Evolutionary conservation across 2,888 invertebrate genomes (phyloP).

Genomic region (Dasysyrphus tricinctus): DNA sequence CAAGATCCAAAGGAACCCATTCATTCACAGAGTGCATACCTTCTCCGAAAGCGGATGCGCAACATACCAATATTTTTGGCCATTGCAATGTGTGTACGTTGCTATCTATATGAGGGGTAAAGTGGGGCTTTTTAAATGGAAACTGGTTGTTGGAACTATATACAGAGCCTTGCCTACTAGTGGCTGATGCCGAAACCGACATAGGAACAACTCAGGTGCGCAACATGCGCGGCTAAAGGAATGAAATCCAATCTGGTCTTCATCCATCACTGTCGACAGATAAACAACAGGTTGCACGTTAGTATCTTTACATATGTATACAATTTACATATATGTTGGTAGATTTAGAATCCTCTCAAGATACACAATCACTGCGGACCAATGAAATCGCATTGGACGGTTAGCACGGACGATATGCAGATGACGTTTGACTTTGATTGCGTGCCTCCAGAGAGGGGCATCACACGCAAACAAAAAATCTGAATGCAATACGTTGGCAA

Average conservation of each 20-base stretch:
- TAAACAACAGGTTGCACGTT: slow-evolving; percentile 72
- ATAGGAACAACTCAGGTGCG: slow-evolving; percentile 51
- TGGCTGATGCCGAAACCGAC: slow-evolving; percentile 18
- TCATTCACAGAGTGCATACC: slow-evolving; percentile 60
- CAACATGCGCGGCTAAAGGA: slow-evolving; percentile 29
- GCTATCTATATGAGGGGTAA: neutral
- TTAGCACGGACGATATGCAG: slow-evolving; percentile 54
- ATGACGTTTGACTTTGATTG: slow-evolving; percentile 71
- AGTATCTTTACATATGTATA: slow-evolving; percentile 19
- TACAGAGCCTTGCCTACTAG: slow-evolving; percentile 36
- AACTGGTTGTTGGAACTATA: slow-evolving; percentile 67
- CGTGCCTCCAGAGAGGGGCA: slow-evolving; percentile 43
- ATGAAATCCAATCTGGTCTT: slow-evolving; percentile 62
- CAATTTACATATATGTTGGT: slow-evolving; percentile 49
- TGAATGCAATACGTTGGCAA: slow-evolving; percentile 18
- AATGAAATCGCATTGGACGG: slow-evolving; percentile 56
- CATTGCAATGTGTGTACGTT: slow-evolving; percentile 6
- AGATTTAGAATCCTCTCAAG: slow-evolving; percentile 39
- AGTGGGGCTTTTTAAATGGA: neutral
- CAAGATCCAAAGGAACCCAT: slow-evolving; percentile 41
- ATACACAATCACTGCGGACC: slow-evolving; percentile 49
- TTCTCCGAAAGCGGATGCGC: slow-evolving; percentile 68
- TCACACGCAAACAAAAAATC: neutral
- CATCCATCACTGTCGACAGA: slow-evolving; percentile 75
- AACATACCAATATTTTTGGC: slow-evolving; percentile 67